Evolutionary conservation across 2,888 invertebrate genomes (phyloP).

Genomic region (Xestia c-nigrum): DNA sequence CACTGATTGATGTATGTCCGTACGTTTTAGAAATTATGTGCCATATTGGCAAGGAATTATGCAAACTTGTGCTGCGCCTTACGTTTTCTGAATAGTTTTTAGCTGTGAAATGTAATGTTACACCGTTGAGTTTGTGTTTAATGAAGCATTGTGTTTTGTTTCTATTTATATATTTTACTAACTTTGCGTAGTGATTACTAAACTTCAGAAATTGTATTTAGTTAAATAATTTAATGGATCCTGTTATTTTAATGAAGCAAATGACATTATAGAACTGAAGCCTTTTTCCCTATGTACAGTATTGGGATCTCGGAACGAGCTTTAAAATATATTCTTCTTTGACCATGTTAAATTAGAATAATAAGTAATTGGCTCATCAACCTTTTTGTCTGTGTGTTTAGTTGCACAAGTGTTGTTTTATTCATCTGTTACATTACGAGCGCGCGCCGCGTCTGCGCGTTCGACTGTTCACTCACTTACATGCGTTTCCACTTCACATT

Average conservation of each 20-base stretch:
- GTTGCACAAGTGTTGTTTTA: constrained; percentile 66
- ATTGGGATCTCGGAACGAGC: not conserved
- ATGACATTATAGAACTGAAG: not conserved
- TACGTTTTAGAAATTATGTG: constrained; percentile 9
- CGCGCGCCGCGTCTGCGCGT: constrained; percentile 62
- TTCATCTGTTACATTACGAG: constrained; percentile 64
- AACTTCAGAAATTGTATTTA: not conserved
- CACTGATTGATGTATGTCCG: constrained; percentile 10
- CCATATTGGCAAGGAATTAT: constrained; percentile 38
- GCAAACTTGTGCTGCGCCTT: constrained; percentile 27
- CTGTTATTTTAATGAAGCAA: not conserved
- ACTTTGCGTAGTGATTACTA: not conserved
- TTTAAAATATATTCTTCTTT: not conserved
- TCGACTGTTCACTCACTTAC: constrained; percentile 51
- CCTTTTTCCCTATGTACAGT: not conserved
- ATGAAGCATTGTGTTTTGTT: constrained; percentile 12
- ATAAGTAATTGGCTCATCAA: not conserved
- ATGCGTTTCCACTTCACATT: constrained; percentile 67
- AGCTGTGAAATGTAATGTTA: constrained; percentile 19
- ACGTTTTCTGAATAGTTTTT: constrained; percentile 42
- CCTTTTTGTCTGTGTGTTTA: constrained; percentile 11
- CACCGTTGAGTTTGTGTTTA: constrained; percentile 18
- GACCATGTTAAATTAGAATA: not conserved
- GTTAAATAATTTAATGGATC: not conserved
- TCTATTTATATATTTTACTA: not conserved